These are phyloP conservation scores for Xylocampa areola DNA, from an alignment of 2,888 invertebrate species.

Conservation along the genomic window DNA sequence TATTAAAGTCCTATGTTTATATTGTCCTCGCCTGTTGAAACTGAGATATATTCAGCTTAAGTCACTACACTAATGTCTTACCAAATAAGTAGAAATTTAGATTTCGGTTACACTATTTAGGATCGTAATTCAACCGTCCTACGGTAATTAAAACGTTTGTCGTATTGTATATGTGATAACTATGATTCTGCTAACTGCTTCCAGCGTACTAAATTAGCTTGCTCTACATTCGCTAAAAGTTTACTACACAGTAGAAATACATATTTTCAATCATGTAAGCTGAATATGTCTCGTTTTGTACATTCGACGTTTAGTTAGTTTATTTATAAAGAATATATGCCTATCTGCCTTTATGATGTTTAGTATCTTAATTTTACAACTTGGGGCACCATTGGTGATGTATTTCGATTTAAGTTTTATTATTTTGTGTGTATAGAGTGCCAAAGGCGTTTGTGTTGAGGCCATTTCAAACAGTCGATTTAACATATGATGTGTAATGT, in stretches of 20 bases:
- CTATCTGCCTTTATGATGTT: constrained; percentile 57
- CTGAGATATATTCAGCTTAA: constrained; percentile 53
- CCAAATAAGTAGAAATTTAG: constrained; percentile 47
- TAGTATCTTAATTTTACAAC: constrained; percentile 46
- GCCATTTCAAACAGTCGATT: constrained; percentile 55
- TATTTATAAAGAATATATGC: constrained; percentile 50
- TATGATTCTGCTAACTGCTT: constrained; percentile 39
- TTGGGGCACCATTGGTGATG: constrained; percentile 63
- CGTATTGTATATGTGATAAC: constrained; percentile 44
- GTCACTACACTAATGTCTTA: constrained; percentile 32
- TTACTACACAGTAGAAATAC: constrained; percentile 33
- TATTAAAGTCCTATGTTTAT: constrained; percentile 31
- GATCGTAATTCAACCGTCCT: constrained; percentile 48
- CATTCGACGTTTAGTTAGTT: constrained; percentile 48
- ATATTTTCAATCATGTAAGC: constrained; percentile 40
- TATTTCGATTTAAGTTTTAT: constrained; percentile 63
- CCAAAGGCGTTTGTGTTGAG: constrained; percentile 68
- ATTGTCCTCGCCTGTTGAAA: constrained; percentile 44
- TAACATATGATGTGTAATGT: constrained; percentile 52
- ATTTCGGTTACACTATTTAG: constrained; percentile 37
- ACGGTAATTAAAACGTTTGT: constrained; percentile 46
- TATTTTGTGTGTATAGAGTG: constrained; percentile 67
- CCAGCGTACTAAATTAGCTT: constrained; percentile 40
- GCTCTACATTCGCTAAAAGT: constrained; percentile 31
- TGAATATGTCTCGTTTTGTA: constrained; percentile 45